Base-by-base conservation (phyloP, 1,140 invertebrate species). In the Triops longicaudatus region DNA sequence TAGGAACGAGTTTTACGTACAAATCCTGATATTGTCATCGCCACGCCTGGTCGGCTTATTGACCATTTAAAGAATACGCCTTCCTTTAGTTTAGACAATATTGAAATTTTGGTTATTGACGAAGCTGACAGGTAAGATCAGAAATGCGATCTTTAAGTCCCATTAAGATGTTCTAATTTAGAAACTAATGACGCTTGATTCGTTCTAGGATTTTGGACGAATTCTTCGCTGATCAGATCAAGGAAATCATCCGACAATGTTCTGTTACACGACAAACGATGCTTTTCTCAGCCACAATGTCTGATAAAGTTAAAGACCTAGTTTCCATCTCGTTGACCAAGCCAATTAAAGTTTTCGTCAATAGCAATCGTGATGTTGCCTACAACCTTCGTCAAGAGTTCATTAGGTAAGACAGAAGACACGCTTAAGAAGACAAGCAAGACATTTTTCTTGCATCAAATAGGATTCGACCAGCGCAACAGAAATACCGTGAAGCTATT, bases 221-320 rank as follows among this genome's bases (percentile, higher is more conserved):
- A 84, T 95, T 95, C 83, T 99, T 99, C 86, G 93, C 94, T 0
- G 95, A 98, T 80, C 97, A 99, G 85, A 96, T 99, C 93, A 98
- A 97, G 82, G 95, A 98, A 85, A 94, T 99, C 81, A 90, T 96
- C 43, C 90, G 90, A 42, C 91, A 96, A 79, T 99, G 97, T 85
- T 89, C 94, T 2, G 87, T 90, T 63, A 96, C 91, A n/a, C 87
- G 96, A n/a, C 97, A 99, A 85, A 98, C 96, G 0, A 93, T 99
- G 87, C 85, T 99, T 26, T 99, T 99, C 85, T 99, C 97, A 1
- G 98, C 98, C 14, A 99, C 98, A 1, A 98, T 99, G 96, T 98
- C 95, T 4, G 96, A 98, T 73, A 90, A 95, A 85, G 96, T 99
- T 0, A 91, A 95, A 85, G 95, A 98, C 85, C 86, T 99, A 72